Evolutionary conservation across 2,888 invertebrate genomes (phyloP).

Genomic region (Hedychridium roseum): DNA sequence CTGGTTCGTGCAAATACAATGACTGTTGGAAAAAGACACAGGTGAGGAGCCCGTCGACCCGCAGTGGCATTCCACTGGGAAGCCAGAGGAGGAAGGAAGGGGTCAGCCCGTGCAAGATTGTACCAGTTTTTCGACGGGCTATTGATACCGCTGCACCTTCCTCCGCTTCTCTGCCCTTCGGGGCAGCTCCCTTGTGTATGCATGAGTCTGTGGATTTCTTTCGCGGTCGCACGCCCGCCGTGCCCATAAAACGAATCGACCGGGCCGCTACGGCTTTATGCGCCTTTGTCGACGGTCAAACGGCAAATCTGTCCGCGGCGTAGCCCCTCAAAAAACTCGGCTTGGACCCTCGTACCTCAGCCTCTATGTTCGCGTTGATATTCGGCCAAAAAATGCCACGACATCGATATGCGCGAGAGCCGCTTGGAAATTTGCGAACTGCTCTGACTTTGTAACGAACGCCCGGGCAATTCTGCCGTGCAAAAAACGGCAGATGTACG

Average conservation of each 20-base stretch:
- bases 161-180: conserved; percentile 1
- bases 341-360: too few species aligned
- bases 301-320: conserved; percentile 30
- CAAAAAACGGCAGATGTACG: conserved; percentile 1
- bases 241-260: conserved; percentile 53
- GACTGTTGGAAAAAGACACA: conserved; percentile 52
- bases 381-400: too few species aligned
- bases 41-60: conserved; percentile 37
- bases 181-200: conserved; percentile 50
- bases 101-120: conserved; percentile 47
- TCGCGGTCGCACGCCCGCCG: conserved; percentile 54
- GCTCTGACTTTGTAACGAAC: too few species aligned
- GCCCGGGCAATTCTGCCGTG: too few species aligned
- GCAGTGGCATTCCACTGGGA: conserved; percentile 24
- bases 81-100: conserved; percentile 15
- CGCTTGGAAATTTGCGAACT: too few species aligned
- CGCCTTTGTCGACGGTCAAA: conserved; percentile 44
- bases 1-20: conserved; percentile 56
- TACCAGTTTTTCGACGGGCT: conserved; percentile 59
- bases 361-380: too few species aligned
- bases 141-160: conserved; percentile 48
- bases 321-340: conserved; percentile 5
- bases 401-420: too few species aligned
- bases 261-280: conserved; percentile 45
- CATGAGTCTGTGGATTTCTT: conserved; percentile 56